These are phyloP conservation scores for Halcyon malimbica DNA, from an alignment of 2,113 vertebrate genomes.

Conservation along the genomic window DNA sequence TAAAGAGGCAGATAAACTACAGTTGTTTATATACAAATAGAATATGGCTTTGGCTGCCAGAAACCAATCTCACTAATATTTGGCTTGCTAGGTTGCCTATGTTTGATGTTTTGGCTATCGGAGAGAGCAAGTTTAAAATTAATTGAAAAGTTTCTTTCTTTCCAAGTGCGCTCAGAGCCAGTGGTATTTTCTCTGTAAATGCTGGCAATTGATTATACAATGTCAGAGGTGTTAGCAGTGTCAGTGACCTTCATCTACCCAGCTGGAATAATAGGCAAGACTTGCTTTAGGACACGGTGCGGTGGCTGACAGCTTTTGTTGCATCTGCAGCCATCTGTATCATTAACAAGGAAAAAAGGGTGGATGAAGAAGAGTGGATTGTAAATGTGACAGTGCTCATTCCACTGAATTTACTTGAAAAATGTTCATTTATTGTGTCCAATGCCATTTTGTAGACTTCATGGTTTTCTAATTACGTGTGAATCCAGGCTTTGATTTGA, in stretches of 20 bases:
- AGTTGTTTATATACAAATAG: slow-evolving; percentile 51
- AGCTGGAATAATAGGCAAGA: slow-evolving; percentile 30
- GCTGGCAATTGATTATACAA: slow-evolving; percentile 54
- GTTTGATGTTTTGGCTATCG: slow-evolving; percentile 30
- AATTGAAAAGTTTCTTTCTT: slow-evolving; percentile 27
- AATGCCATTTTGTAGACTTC: background rate
- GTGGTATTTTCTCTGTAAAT: background rate
- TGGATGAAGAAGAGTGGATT: background rate
- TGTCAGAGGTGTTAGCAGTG: slow-evolving; percentile 40
- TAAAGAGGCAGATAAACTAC: slow-evolving; percentile 25
- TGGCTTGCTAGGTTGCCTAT: slow-evolving; percentile 24
- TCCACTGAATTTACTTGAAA: slow-evolving; percentile 8
- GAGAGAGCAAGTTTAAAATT: slow-evolving; percentile 5
- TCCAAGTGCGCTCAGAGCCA: background rate
- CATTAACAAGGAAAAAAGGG: background rate
- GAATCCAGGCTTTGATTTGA: background rate
- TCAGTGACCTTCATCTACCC: slow-evolving; percentile 31
- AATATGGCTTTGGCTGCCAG: slow-evolving; percentile 37
- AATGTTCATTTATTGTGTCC: background rate
- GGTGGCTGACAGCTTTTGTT: slow-evolving; percentile 23
- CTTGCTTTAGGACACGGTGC: slow-evolving; percentile 19
- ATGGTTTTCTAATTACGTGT: slow-evolving; percentile 16
- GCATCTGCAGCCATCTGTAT: slow-evolving; percentile 29
- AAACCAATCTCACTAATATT: slow-evolving; percentile 8
- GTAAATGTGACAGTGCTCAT: background rate